These are phyloP conservation scores for Operophtera brumata DNA, from an alignment of 2,888 invertebrate genomes.

Conservation along the genomic window DNA sequence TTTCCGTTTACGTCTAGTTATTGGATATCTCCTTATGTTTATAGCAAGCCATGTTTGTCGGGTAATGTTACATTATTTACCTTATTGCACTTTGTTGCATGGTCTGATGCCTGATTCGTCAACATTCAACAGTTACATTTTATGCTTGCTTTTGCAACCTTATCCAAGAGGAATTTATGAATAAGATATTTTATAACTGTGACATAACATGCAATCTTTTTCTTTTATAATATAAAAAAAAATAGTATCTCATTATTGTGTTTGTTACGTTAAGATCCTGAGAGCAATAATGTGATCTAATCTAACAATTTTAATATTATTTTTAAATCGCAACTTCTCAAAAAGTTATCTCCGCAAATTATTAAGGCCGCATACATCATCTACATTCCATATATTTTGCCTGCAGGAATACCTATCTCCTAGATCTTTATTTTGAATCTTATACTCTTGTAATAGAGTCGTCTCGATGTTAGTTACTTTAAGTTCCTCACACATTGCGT, in stretches of 20 bases:
- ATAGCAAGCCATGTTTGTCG: conserved; percentile 20
- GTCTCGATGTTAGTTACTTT: conserved; percentile 8
- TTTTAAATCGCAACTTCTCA: neutral
- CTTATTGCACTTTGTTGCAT: conserved; percentile 9
- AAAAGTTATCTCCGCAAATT: conserved; percentile 17
- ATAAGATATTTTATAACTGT: neutral
- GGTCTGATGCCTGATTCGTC: neutral
- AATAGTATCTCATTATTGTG: no score
- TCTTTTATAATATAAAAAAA: no score
- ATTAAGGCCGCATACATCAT: conserved; percentile 23
- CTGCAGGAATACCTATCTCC: conserved; percentile 16
- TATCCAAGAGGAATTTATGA: no score
- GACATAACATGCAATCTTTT: no score
- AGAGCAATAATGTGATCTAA: neutral
- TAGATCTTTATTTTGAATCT: conserved; percentile 8
- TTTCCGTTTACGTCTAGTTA: conserved; percentile 41
- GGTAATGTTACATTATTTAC: conserved; percentile 17
- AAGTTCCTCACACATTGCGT: conserved; percentile 37
- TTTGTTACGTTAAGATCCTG: no score
- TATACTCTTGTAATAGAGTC: conserved; percentile 9
- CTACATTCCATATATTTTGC: conserved; percentile 24
- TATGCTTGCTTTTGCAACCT: neutral
- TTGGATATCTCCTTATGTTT: conserved; percentile 24
- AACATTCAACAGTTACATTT: neutral
- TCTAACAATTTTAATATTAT: neutral